These are phyloP conservation scores for Artibeus lituratus DNA, from an alignment of 2,797 vertebrate species.

Conservation along the genomic window DNA sequence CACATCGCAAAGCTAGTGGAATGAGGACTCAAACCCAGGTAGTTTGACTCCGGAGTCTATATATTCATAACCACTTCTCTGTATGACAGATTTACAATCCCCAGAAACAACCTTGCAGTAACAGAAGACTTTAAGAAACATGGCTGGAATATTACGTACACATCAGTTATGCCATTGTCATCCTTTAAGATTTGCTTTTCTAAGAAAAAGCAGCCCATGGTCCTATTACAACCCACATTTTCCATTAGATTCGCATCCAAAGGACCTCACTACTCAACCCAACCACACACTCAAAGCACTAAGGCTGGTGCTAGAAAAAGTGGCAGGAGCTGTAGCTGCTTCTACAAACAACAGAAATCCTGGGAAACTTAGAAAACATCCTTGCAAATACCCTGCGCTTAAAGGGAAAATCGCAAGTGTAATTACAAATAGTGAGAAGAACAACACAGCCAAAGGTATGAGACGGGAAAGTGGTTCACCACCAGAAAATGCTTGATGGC, in stretches of 20 bases:
- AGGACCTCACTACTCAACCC: neutral
- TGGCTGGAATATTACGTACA: neutral
- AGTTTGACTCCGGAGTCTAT: neutral
- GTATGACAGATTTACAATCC: neutral
- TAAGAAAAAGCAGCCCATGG: neutral
- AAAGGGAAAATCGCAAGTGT: neutral
- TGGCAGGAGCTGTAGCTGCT: neutral
- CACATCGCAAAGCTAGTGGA: neutral
- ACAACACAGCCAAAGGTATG: neutral
- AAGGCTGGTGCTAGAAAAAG: neutral
- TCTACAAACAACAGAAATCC: neutral
- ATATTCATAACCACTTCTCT: neutral
- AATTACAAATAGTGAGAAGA: neutral
- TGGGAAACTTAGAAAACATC: neutral
- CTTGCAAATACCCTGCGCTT: neutral
- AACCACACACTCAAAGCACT: neutral
- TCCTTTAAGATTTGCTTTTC: neutral
- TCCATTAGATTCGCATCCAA: neutral
- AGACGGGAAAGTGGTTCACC: neutral
- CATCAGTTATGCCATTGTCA: neutral
- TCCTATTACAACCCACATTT: neutral
- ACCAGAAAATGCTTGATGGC: neutral
- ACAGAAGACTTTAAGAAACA: neutral
- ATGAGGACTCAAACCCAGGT: neutral
- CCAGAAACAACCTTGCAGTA: neutral